These are phyloP conservation scores for Sycophila sp. DNA, from an alignment of 1,140 invertebrate genomes.

Conservation along the genomic window DNA sequence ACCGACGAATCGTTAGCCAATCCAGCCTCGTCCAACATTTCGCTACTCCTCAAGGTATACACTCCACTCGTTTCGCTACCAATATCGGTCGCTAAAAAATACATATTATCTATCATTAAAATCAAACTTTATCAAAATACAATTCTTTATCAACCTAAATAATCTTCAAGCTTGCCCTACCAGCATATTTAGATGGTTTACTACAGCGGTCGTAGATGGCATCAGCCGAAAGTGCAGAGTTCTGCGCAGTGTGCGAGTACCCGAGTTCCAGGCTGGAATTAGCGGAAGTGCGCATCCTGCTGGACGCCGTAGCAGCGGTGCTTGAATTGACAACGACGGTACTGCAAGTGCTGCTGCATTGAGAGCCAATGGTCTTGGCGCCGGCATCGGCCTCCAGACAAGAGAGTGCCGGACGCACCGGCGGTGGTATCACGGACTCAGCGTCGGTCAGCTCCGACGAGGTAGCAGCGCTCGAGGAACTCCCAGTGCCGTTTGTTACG, in stretches of 20 bases:
- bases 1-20: conserved; percentile 58
- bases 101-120: conserved; percentile 13
- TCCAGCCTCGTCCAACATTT: conserved; percentile 66
- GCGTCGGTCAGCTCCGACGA: conserved; percentile 29
- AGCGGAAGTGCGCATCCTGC: conserved; percentile 69
- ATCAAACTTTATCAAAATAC: too few relatives aligned
- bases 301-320: neutral
- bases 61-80: conserved; percentile 80
- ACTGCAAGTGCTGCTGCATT: conserved; percentile 84
- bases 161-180: conserved; percentile 35
- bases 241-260: conserved; percentile 85
- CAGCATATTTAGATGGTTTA: conserved; percentile 58
- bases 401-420: conserved; percentile 42
- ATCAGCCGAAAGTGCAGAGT: conserved; percentile 72
- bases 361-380: conserved; percentile 71
- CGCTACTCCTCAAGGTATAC: conserved; percentile 79
- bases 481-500: conserved; percentile 41
- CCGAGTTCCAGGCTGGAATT: conserved; percentile 82
- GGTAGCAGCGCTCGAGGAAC: conserved; percentile 27
- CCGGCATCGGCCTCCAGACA: conserved; percentile 36
- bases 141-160: too few relatives aligned
- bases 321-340: conserved; percentile 78
- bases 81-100: conserved; percentile 54
- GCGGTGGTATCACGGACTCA: conserved; percentile 50
- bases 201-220: conserved; percentile 65